Conservation (phyloP, 2,888 invertebrate species). For the Sphaerophoria taeniata region DNA sequence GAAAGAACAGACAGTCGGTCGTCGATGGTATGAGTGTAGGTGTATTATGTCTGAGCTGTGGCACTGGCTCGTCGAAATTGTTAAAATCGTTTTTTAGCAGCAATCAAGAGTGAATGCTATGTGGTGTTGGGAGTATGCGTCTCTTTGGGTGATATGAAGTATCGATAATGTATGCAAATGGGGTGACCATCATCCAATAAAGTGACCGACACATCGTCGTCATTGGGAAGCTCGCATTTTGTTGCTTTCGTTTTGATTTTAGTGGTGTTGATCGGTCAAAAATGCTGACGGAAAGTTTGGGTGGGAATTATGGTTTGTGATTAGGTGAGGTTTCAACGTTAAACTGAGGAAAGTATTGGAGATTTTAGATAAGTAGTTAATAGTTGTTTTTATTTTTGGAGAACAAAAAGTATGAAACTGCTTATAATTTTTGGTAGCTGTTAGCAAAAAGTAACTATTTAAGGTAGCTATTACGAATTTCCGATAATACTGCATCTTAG, state of each 20-base stretch:
- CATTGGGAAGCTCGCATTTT: conserved; percentile 38
- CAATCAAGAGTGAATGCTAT: conserved; percentile 61
- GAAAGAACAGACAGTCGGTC: not conserved
- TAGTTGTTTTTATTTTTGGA: no score
- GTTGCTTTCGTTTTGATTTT: conserved; percentile 62
- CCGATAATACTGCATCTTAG: no score
- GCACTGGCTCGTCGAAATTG: conserved; percentile 39
- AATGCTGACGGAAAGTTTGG: conserved; percentile 76
- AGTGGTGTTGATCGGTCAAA: conserved; percentile 77
- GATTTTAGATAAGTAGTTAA: no score
- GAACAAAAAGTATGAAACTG: no score
- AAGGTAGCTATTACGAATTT: no score
- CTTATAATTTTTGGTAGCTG: no score
- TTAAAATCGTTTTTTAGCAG: conserved; percentile 62
- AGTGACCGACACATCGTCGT: not conserved
- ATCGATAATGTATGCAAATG: conserved; percentile 61
- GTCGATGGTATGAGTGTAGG: not conserved
- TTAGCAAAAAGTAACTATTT: no score
- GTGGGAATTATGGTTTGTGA: no score
- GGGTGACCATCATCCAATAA: not conserved
- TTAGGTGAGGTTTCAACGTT: no score
- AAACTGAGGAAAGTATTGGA: no score
- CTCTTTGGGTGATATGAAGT: conserved; percentile 34
- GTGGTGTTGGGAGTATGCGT: conserved; percentile 40
- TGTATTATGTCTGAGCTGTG: conserved; percentile 1